Base-by-base conservation (phyloP, 2,797 vertebrate species). In the Sebastes alutus region DNA sequence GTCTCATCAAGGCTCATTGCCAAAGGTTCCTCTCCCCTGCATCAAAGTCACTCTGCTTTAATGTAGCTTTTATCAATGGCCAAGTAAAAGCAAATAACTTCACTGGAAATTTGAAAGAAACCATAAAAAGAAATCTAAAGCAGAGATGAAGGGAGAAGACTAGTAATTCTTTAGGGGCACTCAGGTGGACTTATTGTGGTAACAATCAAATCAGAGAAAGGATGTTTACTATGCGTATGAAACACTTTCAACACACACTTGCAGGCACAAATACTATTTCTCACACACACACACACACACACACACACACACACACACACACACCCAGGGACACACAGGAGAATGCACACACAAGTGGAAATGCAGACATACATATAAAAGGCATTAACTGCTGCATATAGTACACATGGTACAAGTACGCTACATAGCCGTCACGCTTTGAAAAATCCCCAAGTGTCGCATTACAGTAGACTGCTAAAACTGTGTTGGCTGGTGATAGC, bases 21-120 rank as follows among this genome's bases (percentile, higher is more conserved):
- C 94, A 95, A 92, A 93, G 91, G 92, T 94, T 93, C 85, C 86
- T 93, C 90, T 93, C 85, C 88, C 82, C 91, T 84, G 92, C 92
- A 94, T 94, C 93, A 95, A 94, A 94, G 93, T 94, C 93, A 93
- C 92, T 94, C 88, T 55, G 80, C 86, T 93, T 92, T 93, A 89
- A 93, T 92, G 86, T 85, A 87, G 89, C 93, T 93, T 94, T 93
- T 92, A 94, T 95, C 93, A 92, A 93, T 91, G 86, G 93, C 94
- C 93, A 94, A 94, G 88, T 93, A 87, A 93, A 93, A 93, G 88
- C 85, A 89, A 94, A 94, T 93, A 92, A 90, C 91, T 92, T 91
- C 80, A 80, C 80, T 79, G 74, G 88, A 89, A 85, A 89, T 90
- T 88, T 91, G 85, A 89, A 93, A 87, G 78, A 90, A 88, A 89